Percentiles rank a stretch among this genome's conserved stretches.
These are phyloP conservation scores for Drosophila kanapiae DNA, from an alignment of 1,140 invertebrate genomes.

Conservation along the genomic window DNA sequence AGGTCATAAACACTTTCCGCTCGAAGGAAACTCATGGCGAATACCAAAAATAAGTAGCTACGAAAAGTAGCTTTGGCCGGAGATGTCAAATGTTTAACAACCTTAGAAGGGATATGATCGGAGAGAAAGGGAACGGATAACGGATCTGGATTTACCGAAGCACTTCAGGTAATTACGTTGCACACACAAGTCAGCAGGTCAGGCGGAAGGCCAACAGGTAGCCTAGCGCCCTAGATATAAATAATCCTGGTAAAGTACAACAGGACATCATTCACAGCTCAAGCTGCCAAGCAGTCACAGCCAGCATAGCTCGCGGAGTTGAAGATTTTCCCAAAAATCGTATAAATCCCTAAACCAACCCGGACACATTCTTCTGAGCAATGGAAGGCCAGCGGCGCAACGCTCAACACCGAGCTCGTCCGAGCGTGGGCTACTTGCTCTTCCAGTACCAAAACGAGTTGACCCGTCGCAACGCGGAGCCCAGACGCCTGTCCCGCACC, in stretches of 20 bases:
- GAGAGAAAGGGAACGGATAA: not conserved
- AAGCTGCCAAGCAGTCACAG: constrained; percentile 63
- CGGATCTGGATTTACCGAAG: constrained; percentile 40
- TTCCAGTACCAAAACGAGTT: constrained; percentile 73
- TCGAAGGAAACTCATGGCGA: constrained; percentile 4
- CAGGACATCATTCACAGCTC: constrained; percentile 76
- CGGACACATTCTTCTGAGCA: not conserved
- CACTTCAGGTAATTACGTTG: constrained; percentile 69
- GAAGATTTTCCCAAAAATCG: constrained; percentile 7
- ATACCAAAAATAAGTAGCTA: constrained; percentile 6
- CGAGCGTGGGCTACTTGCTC: constrained; percentile 71
- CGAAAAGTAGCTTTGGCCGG: constrained; percentile 1
- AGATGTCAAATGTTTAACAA: constrained; percentile 47
- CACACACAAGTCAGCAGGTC: constrained; percentile 56
- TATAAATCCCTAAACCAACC: constrained; percentile 3
- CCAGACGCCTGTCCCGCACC: constrained; percentile 67
- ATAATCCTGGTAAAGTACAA: constrained; percentile 67
- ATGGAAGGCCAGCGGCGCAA: constrained; percentile 61
- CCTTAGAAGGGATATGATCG: constrained; percentile 40
- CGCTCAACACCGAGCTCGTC: constrained; percentile 54
- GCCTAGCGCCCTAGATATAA: constrained; percentile 66
- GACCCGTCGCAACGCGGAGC: constrained; percentile 70
- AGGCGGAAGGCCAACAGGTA: constrained; percentile 34
- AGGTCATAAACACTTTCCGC: constrained; percentile 48
- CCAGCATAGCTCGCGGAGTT: constrained; percentile 39